Evolutionary conservation across 2,797 vertebrate genomes (phyloP), one percentile per base, ranked within the genome.

Genomic region (Bryconaethiops microstoma): DNA sequence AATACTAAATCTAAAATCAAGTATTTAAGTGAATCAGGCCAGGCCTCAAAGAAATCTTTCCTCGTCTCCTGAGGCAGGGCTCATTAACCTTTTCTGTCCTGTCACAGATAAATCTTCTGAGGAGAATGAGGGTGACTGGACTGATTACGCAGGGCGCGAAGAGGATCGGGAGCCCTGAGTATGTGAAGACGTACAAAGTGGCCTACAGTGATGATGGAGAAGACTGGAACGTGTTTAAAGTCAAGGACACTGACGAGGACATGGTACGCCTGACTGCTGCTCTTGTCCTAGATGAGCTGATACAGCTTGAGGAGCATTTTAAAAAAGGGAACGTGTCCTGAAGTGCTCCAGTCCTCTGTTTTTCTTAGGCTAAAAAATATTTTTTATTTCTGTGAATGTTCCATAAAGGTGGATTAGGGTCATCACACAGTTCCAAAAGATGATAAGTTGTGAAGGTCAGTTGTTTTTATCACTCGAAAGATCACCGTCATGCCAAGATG

Each of bases 131-230:
- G 88, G 91, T 96, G 73, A 96, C 96, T 13, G 95, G 95, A 71
- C 91, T 96, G 76, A 95, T 96, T 87, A 96, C 95, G 72, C 96
- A 96, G 88, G 96, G 96, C 80, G 95, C 96, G 65, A 96, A 96
- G 85, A 93, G 95, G 78, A 94, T 96, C 86, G 95, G 96, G 82
- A 96, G 95, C 60, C 94, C 95, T 21, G 95, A 96, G 88, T 96
- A 95, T 0, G 93, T 96, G 48, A 96, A 96, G 91, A 95, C 95
- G 57, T 96, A 95, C 82, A 96, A 96, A 92, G 93, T 96, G 82
- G 95, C 95, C 6, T 94, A 94, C 39, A 95, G 96, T 17, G 92
- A 94, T 57, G 93, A 96, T 70, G 95, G 94, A 25, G 95, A 94
- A 82, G 91, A 89, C 0, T 96, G 96, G 96, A 83, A 81, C 71